Evolutionary conservation across 2,113 vertebrate species (phyloP).

Genomic region (Nipponia nippon): DNA sequence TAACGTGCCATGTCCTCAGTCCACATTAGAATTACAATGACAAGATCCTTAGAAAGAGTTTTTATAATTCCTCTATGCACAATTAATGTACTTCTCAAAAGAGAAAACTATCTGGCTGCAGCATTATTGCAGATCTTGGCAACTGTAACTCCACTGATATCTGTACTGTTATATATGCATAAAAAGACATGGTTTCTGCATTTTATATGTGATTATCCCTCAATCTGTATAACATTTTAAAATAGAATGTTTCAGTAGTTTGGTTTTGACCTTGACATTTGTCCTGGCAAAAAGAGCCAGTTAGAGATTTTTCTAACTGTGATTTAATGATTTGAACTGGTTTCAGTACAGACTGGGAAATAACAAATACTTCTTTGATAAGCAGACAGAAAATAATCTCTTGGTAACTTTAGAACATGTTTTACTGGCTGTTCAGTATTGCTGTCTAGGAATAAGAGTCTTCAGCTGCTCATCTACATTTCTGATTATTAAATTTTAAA

Average conservation of each 20-base stretch:
- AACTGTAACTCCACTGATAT: not conserved
- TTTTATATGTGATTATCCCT: not conserved
- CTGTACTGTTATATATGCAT: not conserved
- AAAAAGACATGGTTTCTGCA: not conserved
- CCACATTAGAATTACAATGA: not conserved
- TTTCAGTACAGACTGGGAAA: not conserved
- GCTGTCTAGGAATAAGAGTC: not conserved
- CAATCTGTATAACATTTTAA: not conserved
- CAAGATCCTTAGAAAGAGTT: not conserved
- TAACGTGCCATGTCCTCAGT: not conserved
- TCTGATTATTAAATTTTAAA: slow-evolving; percentile 47
- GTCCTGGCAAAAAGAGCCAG: not conserved
- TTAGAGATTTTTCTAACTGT: not conserved
- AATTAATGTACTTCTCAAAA: not conserved
- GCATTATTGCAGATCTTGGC: not conserved
- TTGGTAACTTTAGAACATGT: not conserved
- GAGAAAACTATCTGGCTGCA: not conserved
- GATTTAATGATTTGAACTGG: not conserved
- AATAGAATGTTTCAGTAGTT: not conserved
- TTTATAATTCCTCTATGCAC: not conserved
- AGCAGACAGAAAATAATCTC: not conserved
- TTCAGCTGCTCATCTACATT: not conserved
- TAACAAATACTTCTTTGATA: not conserved
- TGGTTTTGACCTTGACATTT: not conserved
- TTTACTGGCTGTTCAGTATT: not conserved